These are phyloP conservation scores for Microctenopoma lineatum DNA, from an alignment of 2,797 vertebrate species.

Conservation along the genomic window DNA sequence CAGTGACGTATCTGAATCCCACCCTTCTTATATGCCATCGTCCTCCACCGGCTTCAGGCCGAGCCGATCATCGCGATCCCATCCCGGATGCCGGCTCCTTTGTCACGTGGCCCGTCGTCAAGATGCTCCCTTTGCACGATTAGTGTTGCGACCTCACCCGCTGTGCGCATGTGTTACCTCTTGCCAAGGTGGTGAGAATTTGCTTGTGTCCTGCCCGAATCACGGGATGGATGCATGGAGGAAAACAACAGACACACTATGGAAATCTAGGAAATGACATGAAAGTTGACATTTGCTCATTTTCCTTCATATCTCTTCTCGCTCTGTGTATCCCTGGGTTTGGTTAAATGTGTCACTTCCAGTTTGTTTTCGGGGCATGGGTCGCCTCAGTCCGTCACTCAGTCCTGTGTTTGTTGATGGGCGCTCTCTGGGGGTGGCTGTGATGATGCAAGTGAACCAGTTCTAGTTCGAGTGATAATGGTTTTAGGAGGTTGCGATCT, in stretches of 20 bases:
- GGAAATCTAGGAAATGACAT: slow-evolving; percentile 67
- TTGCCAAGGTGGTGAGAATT: slow-evolving; percentile 47
- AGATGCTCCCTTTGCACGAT: slow-evolving; percentile 35
- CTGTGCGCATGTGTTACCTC: slow-evolving; percentile 14
- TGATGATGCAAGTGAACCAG: slow-evolving; percentile 74
- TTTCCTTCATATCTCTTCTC: slow-evolving; percentile 57
- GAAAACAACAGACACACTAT: slow-evolving; percentile 60
- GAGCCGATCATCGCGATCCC: slow-evolving; percentile 12
- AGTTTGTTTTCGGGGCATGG: slow-evolving; percentile 50
- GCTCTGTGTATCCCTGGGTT: slow-evolving; percentile 56
- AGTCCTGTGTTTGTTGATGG: slow-evolving; percentile 68
- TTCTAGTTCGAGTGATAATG: slow-evolving; percentile 62
- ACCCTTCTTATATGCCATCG: slow-evolving; percentile 11
- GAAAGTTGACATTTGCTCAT: slow-evolving; percentile 53
- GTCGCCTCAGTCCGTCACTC: slow-evolving; percentile 56
- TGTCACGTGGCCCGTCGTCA: slow-evolving; percentile 7
- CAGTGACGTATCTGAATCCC: neutral
- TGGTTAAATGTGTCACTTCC: slow-evolving; percentile 41
- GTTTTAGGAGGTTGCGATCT: slow-evolving; percentile 85
- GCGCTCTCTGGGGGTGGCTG: slow-evolving; percentile 70
- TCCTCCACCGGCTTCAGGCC: neutral
- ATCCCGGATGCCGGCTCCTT: slow-evolving; percentile 29
- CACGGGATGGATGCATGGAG: slow-evolving; percentile 45
- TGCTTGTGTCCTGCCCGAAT: slow-evolving; percentile 45
- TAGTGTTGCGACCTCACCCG: slow-evolving; percentile 21